Base-by-base conservation (phyloP, 2,888 invertebrate species). In the Chorisops tibialis region DNA sequence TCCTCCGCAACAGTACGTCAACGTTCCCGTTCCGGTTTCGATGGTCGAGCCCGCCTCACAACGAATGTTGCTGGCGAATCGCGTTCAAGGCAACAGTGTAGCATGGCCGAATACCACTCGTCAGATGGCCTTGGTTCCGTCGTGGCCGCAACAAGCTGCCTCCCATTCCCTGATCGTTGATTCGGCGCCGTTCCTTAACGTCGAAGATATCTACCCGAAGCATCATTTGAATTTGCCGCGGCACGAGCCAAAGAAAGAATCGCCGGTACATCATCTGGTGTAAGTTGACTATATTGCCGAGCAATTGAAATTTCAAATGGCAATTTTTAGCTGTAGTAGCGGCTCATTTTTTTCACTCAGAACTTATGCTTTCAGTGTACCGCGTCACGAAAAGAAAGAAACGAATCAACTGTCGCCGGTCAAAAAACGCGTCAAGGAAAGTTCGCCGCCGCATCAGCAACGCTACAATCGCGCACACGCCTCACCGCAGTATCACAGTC, bases 401-500 rank as follows among this genome's bases (percentile, higher is more conserved):
- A 88, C 89, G 61, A 90, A 91, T 61, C 96, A 96, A 75, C 80
- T 96, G 70, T 96, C 95, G 70, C 97, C 97, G 2, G 96, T 96
- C 22, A 97, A 97, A 82, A 97, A 97, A 77, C 85, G 96, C 16
- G 96, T 96, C 45, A 96, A 96, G 77, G 96, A 96, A 75, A 94
- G 93, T 72, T 93, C 95, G 21, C 96, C 96, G 21, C 95, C 92
- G 43, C 85, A 86, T 63, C 78, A 78, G 69, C 79, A 79, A 68
- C 77, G 78, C 38, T 78, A 78, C 62, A 77, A 76, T 70, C 75
- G 77, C 51, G 69, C 76, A 41, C 78, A 78, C 64, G 73, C 77
- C 11, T 78, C 79, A 50, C 79, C 78, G 45, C 77, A 78, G 62
- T 77, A 78, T 66, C 78, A 78, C 54, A 71, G 70, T 68, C 80